These are phyloP conservation scores for Mormyrops boulengeri DNA, from an alignment of 2,797 vertebrate genomes.

Conservation along the genomic window DNA sequence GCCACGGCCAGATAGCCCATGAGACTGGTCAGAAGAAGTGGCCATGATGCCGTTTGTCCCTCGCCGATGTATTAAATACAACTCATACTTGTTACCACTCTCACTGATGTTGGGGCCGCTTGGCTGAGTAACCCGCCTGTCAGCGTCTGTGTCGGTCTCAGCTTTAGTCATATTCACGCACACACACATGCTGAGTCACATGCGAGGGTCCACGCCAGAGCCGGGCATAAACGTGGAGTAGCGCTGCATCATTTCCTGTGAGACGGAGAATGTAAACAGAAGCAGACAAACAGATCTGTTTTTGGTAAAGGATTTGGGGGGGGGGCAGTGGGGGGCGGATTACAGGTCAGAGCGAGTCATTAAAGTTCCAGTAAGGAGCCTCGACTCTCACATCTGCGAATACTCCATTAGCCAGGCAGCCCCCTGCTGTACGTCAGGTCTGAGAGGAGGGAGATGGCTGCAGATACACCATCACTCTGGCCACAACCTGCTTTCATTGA, in stretches of 20 bases:
- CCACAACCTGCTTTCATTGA: slow-evolving; percentile 14
- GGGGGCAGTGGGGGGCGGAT: neutral
- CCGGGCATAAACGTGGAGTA: slow-evolving; percentile 1
- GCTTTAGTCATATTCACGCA: neutral
- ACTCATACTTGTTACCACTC: neutral
- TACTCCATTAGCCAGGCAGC: slow-evolving; percentile 16
- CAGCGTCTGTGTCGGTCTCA: neutral
- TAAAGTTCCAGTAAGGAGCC: slow-evolving; percentile 25
- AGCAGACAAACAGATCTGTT: slow-evolving; percentile 28
- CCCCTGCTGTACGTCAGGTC: slow-evolving; percentile 7
- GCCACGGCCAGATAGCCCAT: neutral
- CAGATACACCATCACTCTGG: slow-evolving; percentile 3
- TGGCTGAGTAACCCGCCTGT: neutral
- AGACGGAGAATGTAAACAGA: slow-evolving; percentile 27
- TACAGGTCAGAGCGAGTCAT: slow-evolving; percentile 25
- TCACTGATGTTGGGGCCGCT: neutral
- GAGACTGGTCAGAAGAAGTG: neutral
- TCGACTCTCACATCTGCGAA: slow-evolving; percentile 20
- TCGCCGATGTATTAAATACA: neutral
- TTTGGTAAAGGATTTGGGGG: slow-evolving; percentile 9
- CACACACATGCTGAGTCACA: neutral
- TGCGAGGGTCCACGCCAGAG: neutral
- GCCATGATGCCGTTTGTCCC: neutral
- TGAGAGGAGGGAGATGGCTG: neutral
- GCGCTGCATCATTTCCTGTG: slow-evolving; percentile 29